These are phyloP conservation scores for Ciconia stormi DNA, from an alignment of 2,113 vertebrate genomes.

Conservation along the genomic window DNA sequence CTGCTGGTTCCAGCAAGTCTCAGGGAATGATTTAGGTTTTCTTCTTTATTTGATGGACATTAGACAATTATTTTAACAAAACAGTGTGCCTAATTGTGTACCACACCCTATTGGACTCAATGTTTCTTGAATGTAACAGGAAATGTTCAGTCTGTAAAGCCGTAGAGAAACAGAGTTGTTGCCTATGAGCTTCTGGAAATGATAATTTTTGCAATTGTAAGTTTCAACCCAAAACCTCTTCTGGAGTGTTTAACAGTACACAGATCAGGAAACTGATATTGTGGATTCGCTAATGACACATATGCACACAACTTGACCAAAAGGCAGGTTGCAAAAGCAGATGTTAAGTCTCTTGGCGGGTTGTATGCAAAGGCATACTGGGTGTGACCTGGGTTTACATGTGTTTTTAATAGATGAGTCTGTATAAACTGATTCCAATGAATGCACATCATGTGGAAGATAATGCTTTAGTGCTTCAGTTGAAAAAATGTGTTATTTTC, in stretches of 20 bases:
- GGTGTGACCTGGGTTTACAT: background rate
- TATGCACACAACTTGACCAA: background rate
- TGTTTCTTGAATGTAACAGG: background rate
- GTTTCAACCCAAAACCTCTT: background rate
- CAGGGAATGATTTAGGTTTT: background rate
- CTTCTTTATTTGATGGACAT: background rate
- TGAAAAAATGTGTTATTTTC: background rate
- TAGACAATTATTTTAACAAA: background rate
- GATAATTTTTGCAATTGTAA: background rate
- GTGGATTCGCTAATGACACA: background rate
- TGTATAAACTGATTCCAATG: background rate
- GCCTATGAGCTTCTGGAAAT: background rate
- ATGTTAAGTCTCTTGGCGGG: background rate
- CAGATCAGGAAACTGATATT: background rate
- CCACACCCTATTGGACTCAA: background rate
- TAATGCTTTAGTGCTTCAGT: background rate
- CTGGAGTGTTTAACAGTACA: background rate
- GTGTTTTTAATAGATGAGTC: constrained; percentile 41
- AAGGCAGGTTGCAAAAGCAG: background rate
- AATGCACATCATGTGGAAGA: background rate
- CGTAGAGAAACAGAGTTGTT: background rate
- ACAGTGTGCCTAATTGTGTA: background rate
- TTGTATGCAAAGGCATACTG: background rate
- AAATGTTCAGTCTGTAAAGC: background rate
- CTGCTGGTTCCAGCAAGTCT: background rate